Evolutionary conservation across 2,113 vertebrate species (phyloP), one percentile per base, ranked within the genome.

Genomic region (Cardinalis cardinalis): DNA sequence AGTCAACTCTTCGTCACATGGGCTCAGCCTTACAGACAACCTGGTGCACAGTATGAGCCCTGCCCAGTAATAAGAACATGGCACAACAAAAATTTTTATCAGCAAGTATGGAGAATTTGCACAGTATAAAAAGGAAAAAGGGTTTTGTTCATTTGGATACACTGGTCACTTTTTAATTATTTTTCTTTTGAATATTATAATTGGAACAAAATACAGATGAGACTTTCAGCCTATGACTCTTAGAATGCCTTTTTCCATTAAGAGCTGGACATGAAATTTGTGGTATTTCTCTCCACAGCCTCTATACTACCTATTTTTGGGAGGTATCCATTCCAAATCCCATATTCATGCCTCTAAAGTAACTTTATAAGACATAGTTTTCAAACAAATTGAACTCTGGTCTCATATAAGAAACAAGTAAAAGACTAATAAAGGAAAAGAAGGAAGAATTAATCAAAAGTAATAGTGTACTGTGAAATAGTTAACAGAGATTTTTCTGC

Each of bases 1-100:
- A 6, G 36, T 34, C 11, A 19, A 18, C 6, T 38, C 32, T 51
- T 55, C 24, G 5, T 9, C 55, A 75, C 18, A n/a, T 10, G n/a
- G 7, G 7, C 12, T 60, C 32, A 59, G 12, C 8, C 23, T 63
- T 31, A 18, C 5, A 12, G 23, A 32, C 3, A 44, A 9, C 23
- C 4, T 34, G 31, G 53, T 0, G 4, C 3, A 12, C 1, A 12
- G 1, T 43, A 38, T 16, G 36, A 36, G 11, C 4, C 38, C 28
- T 74, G 28, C 19, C 28, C 17, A 5, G 18, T n/a, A 40, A 6
- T 14, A 52, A 52, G 51, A 52, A 43, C 7, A 44, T 3, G 24
- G 7, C 9, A 56, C 10, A 26, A 9, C 8, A 61, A 20, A 38
- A 40, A 24, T 3, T n/a, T 55, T 84, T 51, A 73, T 49, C 31